Base-by-base conservation (phyloP, 2,888 invertebrate genomes). In the Scaptomyza tumidula region DNA sequence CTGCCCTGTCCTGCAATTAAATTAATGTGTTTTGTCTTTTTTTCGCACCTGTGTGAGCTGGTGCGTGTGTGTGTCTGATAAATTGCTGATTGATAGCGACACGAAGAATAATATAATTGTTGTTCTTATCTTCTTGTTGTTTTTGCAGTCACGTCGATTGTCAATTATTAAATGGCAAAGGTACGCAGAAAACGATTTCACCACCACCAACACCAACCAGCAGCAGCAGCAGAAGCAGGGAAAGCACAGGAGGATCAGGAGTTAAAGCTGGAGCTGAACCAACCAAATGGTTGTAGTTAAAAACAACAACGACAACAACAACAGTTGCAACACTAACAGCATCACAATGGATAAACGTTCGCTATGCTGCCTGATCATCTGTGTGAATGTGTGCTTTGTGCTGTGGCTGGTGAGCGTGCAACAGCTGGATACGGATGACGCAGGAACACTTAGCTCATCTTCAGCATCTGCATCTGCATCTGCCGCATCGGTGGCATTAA, bases 361-460 rank as follows among this genome's bases (percentile, higher is more conserved):
- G 54, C 70, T 92, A 77, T 89, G 91, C 84, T 90, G 84, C 69
- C 78, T 91, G 73, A 77, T 92, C 72, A 89, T 92, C 63, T 91
- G 90, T 69, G 80, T 92, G 50, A 91, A 91, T 72, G 69, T 92
- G 59, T 91, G 89, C 79, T 77, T 92, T 61, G 89, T 92, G 70
- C 83, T 92, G 86, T 92, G 92, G 92, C 88, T 91, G 76, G 90
- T 92, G 71, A 89, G 91, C 75, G 81, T 91, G 63, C 91, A 91
- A 62, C 91, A 91, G 68, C 77, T 83, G 52, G 80, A 77, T 41
- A 50, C 88, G 31, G 76, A 71, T 39, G 75, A 71, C 31, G 71
- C 78, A 55, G 80, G 73, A 60, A 71, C 65, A 49, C 45, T 49
- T 64, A 55, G 41, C 64, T 56, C 64, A 6, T 41, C 50, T 13